phyloP scores from a whole-genome alignment of 2,113 vertebrate species.

The Oreochromis tanganicae region DNA sequence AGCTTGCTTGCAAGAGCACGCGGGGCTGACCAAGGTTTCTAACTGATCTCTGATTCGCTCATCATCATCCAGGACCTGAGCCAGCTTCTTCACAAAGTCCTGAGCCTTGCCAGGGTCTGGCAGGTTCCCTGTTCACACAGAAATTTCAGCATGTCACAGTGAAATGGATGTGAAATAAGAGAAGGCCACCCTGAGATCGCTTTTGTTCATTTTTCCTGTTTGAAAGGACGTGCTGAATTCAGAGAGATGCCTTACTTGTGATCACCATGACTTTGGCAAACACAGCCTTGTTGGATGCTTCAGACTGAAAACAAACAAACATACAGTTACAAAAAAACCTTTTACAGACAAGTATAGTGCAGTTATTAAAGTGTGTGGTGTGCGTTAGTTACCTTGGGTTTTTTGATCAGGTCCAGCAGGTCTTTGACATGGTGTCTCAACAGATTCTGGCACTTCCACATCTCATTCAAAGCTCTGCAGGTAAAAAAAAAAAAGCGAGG shows the following conservation, averaged over 20 bases:
- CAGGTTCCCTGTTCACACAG: conserved; percentile 79
- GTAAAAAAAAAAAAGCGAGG: neutral
- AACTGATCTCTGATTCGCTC: conserved; percentile 90
- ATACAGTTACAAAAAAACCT: neutral
- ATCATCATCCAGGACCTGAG: conserved; percentile 95
- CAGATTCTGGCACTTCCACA: conserved; percentile 99
- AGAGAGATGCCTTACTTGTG: conserved; percentile 79
- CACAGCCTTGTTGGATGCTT: conserved; percentile 92
- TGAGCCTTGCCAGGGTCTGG: conserved; percentile 98
- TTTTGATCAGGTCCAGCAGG: conserved; percentile 93
- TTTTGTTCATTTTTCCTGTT: neutral
- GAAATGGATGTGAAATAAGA: neutral
- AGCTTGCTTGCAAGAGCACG: conserved; percentile 96
- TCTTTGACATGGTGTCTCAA: conserved; percentile 93
- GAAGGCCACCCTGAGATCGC: neutral
- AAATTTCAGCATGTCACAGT: neutral
- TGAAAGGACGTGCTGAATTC: neutral
- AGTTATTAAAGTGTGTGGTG: neutral
- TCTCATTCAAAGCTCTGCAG: conserved; percentile 94
- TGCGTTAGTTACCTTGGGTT: conserved; percentile 81
- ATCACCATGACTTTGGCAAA: conserved; percentile 99
- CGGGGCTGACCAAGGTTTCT: conserved; percentile 90
- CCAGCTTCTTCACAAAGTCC: conserved; percentile 98
- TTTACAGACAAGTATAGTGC: neutral
- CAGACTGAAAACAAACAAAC: conserved; percentile 59